Base-by-base conservation (phyloP, 2,797 vertebrate genomes). In the Lycodopsis pacificus region DNA sequence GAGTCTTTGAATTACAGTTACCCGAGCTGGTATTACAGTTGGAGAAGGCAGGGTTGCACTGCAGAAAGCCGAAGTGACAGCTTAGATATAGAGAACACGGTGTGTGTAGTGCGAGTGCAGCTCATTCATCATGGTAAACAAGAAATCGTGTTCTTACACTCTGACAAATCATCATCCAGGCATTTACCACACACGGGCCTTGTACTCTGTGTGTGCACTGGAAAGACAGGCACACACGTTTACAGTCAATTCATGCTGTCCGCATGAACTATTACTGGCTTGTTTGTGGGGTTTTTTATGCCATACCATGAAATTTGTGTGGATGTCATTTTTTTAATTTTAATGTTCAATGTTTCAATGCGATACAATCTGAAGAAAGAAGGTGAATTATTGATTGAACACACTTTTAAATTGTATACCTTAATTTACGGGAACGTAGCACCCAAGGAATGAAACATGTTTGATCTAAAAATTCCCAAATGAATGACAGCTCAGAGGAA, bases 71-170 rank as follows among this genome's bases (percentile, higher is more conserved):
- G 87, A 87, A 90, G 82, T 93, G 93, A 94, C 93, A 93, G 91
- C 86, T 80, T 73, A 79, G 87, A 94, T 84, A 81, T 80, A 80
- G 87, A 91, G 88, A 93, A 91, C 84, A 82, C 34, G 71, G 82
- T 88, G 88, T 88, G 83, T 84, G 88, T 59, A 69, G 82, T 64
- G 89, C 38, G 68, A 91, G 85, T 86, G 86, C 91, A 80, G 83
- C 90, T 92, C 95, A 94, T 96, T 95, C 91, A 94, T 95, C 93
- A 94, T 87, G 80, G 90, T 93, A 93, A 95, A 94, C 93, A 94
- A 94, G 89, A 87, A 91, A 88, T 79, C 56, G 78, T 90, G 90
- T 91, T 87, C 89, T 81, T 87, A 84, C 84, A 89, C 88, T 79
- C 86, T 91, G 92, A 91, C 92, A 95, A 92, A 92, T 94, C 91